These are phyloP conservation scores for Montipora foliosa DNA, from an alignment of 64 coral and sea anemone species.

Conservation along the genomic window DNA sequence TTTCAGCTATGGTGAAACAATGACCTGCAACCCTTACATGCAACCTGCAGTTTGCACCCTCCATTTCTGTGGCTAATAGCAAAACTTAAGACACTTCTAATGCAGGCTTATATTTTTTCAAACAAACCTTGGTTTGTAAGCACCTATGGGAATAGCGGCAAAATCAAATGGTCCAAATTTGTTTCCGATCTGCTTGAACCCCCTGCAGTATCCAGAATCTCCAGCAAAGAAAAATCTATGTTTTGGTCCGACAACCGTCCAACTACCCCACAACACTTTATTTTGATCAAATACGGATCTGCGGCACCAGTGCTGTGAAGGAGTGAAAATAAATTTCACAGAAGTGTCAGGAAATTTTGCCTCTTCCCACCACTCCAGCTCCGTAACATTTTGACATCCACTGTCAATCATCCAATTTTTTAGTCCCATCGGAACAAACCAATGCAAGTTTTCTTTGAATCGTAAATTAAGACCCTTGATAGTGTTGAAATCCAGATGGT, in stretches of 20 bases:
- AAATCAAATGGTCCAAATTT: conserved; percentile 97
- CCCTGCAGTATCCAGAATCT: conserved; percentile 88
- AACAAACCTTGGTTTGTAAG: conserved; percentile 91
- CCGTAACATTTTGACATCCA: conserved; percentile 79
- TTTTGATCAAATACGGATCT: conserved; percentile 76
- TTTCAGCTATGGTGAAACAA: too few species aligned
- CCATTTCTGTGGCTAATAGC: too few species aligned
- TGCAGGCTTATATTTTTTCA: neutral
- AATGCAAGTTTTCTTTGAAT: conserved; percentile 59
- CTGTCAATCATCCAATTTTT: conserved; percentile 68
- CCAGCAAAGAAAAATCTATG: conserved; percentile 91
- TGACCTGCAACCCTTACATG: too few species aligned
- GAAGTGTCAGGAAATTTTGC: conserved; percentile 16
- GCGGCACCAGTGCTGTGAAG: conserved; percentile 90
- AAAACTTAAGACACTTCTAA: neutral
- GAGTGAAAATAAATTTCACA: conserved; percentile 85
- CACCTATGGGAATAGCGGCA: conserved; percentile 94
- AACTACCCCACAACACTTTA: conserved; percentile 91
- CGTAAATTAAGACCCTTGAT: conserved; percentile 64
- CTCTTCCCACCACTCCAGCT: conserved; percentile 93
- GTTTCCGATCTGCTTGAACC: conserved; percentile 85
- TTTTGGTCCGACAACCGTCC: conserved; percentile 82
- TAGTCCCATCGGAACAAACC: conserved; percentile 92
- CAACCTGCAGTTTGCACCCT: too few species aligned
- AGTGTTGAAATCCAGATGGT: conserved; percentile 80